A percentile compares a stretch with the other conserved stretches of the same genome.
Evolutionary conservation across 2,113 vertebrate genomes (phyloP).

Genomic region (Nothobranchius kuhntae): DNA sequence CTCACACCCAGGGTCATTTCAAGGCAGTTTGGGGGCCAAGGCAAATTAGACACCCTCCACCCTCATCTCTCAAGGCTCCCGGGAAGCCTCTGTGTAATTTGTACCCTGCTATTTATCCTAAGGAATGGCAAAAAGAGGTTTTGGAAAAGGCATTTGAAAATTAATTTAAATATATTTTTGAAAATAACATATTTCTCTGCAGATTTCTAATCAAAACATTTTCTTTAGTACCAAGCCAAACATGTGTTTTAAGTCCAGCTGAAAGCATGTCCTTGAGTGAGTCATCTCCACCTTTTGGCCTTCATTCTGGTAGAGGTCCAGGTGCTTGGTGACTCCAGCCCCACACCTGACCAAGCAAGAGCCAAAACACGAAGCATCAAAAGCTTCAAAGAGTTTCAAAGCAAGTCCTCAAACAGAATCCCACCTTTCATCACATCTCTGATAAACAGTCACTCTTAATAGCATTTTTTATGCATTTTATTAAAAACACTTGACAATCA

Average conservation of each 20-base stretch:
- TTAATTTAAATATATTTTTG: too few relatives aligned
- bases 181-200: background rate
- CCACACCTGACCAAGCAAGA: conserved; percentile 4
- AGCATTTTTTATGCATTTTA: background rate
- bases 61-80: too few relatives aligned
- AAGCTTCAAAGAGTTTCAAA: conserved; percentile 22
- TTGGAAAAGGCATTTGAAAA: too few relatives aligned
- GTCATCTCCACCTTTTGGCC: conserved; percentile 2
- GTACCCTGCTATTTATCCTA: too few relatives aligned
- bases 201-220: background rate
- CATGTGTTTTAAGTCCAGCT: background rate
- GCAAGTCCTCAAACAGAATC: conserved; percentile 31
- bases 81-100: too few relatives aligned
- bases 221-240: background rate
- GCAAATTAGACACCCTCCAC: too few relatives aligned
- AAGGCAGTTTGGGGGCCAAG: too few relatives aligned
- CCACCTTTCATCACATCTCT: conserved; percentile 15
- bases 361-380: background rate
- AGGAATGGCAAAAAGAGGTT: too few relatives aligned
- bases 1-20: too few relatives aligned
- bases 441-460: conserved; percentile 23
- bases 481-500: conserved; percentile 10
- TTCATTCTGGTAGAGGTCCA: background rate
- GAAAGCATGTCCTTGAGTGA: background rate
- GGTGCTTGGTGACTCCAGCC: background rate